phyloP scores from a whole-genome alignment of 2,888 invertebrate genomes.

The Buathra laborator region DNA sequence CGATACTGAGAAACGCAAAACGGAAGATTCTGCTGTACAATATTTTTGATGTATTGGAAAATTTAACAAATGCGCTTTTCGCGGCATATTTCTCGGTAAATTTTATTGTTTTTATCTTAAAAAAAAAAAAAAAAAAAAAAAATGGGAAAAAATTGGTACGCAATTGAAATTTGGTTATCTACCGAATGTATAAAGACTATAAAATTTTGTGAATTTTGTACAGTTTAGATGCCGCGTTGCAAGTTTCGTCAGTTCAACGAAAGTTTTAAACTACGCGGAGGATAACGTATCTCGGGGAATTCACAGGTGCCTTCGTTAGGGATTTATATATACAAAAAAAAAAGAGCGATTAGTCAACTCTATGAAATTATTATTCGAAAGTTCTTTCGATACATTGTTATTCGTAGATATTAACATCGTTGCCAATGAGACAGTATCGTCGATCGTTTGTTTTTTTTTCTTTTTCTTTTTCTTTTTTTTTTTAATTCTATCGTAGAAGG shows the following conservation, averaged over 20 bases:
- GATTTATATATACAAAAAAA: constrained; percentile 40
- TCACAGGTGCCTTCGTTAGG: constrained; percentile 69
- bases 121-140: neutral
- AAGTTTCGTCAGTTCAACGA: constrained; percentile 7
- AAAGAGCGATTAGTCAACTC: constrained; percentile 13
- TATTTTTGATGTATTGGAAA: neutral
- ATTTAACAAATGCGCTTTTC: neutral
- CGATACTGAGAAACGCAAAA: constrained; percentile 1
- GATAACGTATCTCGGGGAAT: constrained; percentile 49
- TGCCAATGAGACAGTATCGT: constrained; percentile 62
- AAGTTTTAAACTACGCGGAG: constrained; percentile 7
- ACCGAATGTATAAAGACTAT: neutral
- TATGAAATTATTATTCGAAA: constrained; percentile 13
- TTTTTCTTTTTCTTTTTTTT: neutral
- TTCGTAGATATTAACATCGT: constrained; percentile 57
- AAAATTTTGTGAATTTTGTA: neutral
- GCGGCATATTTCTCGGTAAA: neutral
- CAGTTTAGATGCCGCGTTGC: neutral
- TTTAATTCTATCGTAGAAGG: neutral
- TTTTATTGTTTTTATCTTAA: neutral
- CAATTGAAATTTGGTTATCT: neutral
- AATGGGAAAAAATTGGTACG: no score
- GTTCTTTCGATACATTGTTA: constrained; percentile 52
- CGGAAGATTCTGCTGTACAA: constrained; percentile 2
- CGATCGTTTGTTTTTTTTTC: constrained; percentile 8